Evolutionary conservation across 2,797 vertebrate genomes (phyloP), one percentile per base, ranked within the genome.

Genomic region (Mergus octosetaceus): DNA sequence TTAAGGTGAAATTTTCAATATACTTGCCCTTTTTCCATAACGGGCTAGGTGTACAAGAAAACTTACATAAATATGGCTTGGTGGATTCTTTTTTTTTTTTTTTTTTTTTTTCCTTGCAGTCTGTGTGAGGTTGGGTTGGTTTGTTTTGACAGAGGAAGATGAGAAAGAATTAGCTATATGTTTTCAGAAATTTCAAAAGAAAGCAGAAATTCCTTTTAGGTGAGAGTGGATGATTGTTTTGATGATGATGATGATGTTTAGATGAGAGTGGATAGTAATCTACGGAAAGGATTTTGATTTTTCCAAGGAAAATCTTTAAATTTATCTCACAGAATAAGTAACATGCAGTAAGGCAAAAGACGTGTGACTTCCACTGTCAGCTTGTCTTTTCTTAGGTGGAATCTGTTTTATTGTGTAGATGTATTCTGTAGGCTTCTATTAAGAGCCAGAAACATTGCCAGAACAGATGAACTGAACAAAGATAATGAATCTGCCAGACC

Each of bases 401-500:
- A 72, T 83, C 57, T 87, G 10, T 87, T 94, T 91, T 87, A 57
- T 45, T 47, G 39, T 3, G 1, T 43, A 69, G 51, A 54, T 83
- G 16, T 57, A 66, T 75, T 92, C 61, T 6, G 6, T 56, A 57
- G 71, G 21, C 36, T 87, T 82, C 64, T 91, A 22, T 80, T 87
- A 95, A 76, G 27, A 89, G 68, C 56, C 58, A 71, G 41, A 65
- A 94, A 58, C 27, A 58, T 61, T 93, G 57, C 79, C 81, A 92
- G 73, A 92, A 53, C 17, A 80, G 82, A 70, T 53, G 60, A 80
- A 58, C 2, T 91, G 53, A 68, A 70, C 62, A 87, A 78, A 85
- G 36, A 25, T 85, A 89, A 87, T 94, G 64, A 94, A 92, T 91
- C 94, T 83, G 64, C 90, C 81, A 89, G 61, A 78, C 39, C 57